Base-by-base conservation (phyloP, 2,888 invertebrate species). In the Bugulina stolonifera region DNA sequence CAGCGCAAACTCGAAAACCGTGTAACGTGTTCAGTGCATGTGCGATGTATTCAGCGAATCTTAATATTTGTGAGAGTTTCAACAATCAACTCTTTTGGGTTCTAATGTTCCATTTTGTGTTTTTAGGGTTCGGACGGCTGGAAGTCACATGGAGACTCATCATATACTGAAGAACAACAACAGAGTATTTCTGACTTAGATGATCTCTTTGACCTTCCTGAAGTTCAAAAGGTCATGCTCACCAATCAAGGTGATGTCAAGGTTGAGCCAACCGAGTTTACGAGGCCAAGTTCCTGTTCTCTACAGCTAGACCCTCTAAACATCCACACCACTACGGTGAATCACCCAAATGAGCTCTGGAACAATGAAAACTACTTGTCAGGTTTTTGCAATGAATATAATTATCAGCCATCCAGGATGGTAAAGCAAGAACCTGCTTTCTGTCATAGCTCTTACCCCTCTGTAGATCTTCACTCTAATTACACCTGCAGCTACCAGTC, bases 111-210 rank as follows among this genome's bases (percentile, higher is more conserved):
- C 5, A 43, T 43, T 43, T 43, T 64, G 25, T 3, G 5, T 3
- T 64, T 64, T 64, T 64, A 64, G 64, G 64, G 14, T 14, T 32
- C 64, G 32, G 64, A 64, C 5, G 25, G 29, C 14, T 64, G 64
- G 64, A 64, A 64, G 32, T 32, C 32, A 10, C 32, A 2, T 64
- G 5, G 32, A 29, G 64, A 23, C 10, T 10, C 10, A 52, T 22
- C 52, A 55, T 3, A 55, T 23, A 5, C 10, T 5, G 25, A 55
- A 18, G 23, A 55, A 3, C 55, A 23, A 5, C 5, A 5, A 25
- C 3, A 22, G 5, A 57, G 57, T 23, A 57, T 14, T 14, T 22
- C 32, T 32, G 64, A 64, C 34, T n/a, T 64, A 18, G 64, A 64
- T 64, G 64, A 64, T 34, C 64, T 64, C 3, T 22, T 64, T 25